These are phyloP conservation scores for Cenopis cana DNA, from an alignment of 2,888 invertebrate genomes.

Conservation along the genomic window DNA sequence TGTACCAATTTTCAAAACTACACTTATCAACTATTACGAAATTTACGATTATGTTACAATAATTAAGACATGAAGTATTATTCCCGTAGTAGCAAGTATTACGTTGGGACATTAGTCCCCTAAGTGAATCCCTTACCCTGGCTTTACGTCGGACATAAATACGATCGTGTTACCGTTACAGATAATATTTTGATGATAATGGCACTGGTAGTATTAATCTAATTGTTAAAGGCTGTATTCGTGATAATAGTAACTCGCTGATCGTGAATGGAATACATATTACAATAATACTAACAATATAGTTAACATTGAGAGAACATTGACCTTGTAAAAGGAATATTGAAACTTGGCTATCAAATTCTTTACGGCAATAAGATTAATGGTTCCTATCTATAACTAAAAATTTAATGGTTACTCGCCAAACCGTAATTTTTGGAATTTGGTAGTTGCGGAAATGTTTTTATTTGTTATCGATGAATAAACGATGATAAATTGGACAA, in stretches of 20 bases:
- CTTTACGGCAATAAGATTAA: not conserved
- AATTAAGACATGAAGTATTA: too few relatives aligned
- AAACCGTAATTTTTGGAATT: not conserved
- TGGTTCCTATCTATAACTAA: too few relatives aligned
- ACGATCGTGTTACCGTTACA: not conserved
- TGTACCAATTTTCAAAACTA: too few relatives aligned
- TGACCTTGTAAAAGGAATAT: slow-evolving; percentile 3
- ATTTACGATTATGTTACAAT: too few relatives aligned
- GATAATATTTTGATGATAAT: not conserved
- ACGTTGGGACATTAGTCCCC: not conserved
- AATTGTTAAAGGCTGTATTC: not conserved
- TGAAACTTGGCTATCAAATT: not conserved
- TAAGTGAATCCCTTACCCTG: not conserved
- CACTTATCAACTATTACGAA: too few relatives aligned
- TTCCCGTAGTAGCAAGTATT: too few relatives aligned
- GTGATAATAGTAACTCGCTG: not conserved
- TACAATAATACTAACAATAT: not conserved
- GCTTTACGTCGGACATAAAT: not conserved
- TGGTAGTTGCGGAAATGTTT: not conserved
- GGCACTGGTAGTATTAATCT: not conserved
- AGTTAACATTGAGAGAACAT: not conserved
- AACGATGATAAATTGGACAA: too few relatives aligned
- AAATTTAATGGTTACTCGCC: not conserved
- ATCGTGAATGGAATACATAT: not conserved
- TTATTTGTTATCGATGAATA: not conserved